Conservation (phyloP, 2,113 vertebrate genomes). For the Gopherus evgoodei region DNA sequence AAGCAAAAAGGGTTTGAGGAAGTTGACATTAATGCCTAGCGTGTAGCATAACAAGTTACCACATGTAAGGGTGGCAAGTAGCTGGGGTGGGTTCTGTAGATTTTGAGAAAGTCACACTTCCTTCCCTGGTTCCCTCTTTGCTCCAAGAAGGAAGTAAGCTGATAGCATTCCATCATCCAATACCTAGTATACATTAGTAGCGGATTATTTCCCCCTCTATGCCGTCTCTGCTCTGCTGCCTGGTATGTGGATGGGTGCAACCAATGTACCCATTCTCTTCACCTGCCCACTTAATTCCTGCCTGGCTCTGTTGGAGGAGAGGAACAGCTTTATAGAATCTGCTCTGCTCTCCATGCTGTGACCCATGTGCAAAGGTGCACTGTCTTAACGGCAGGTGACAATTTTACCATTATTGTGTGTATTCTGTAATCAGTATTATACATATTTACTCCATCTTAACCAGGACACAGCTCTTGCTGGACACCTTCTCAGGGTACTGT, state of each 20-base stretch:
- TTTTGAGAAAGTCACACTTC: background rate
- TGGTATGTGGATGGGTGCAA: background rate
- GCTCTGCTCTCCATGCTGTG: accelerated
- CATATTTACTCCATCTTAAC: background rate
- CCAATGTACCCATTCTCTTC: background rate
- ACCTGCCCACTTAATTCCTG: background rate
- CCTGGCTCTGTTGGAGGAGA: accelerated
- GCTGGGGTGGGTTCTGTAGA: background rate
- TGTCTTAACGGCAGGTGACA: background rate
- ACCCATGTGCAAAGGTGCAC: accelerated
- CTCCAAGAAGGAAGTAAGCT: conserved; percentile 14
- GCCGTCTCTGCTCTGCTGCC: background rate
- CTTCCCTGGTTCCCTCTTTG: background rate
- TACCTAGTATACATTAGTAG: background rate
- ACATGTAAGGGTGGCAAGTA: conserved; percentile 36
- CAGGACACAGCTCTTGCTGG: background rate
- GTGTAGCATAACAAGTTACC: conserved; percentile 29
- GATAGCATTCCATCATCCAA: background rate
- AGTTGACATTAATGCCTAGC: conserved; percentile 58
- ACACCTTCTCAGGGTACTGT: background rate
- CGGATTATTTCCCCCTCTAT: conserved; percentile 5
- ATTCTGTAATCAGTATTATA: background rate
- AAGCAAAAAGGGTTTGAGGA: conserved; percentile 54
- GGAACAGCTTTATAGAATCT: background rate
- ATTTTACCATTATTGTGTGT: accelerated